A percentile compares a stretch with the other conserved stretches of the same genome.
These are phyloP conservation scores for Pangasianodon hypophthalmus DNA, from an alignment of 2,113 vertebrate species.

Conservation along the genomic window DNA sequence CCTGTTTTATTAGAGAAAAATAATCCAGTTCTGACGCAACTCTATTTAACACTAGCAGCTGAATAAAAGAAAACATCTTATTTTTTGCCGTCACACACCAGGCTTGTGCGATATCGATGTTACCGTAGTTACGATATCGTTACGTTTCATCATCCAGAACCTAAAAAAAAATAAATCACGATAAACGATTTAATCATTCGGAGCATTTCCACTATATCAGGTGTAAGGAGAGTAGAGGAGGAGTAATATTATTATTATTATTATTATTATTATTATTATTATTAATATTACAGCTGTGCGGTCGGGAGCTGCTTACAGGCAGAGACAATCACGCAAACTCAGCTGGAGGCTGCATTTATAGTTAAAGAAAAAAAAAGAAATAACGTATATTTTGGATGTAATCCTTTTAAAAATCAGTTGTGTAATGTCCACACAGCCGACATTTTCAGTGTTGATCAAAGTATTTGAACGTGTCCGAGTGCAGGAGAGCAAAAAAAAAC, in stretches of 20 bases:
- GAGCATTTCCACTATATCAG: neutral
- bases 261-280: too few species aligned
- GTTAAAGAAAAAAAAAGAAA: neutral
- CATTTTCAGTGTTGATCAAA: neutral
- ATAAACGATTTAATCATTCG: neutral
- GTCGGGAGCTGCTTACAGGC: neutral
- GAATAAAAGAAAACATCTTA: neutral
- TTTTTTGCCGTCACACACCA: neutral
- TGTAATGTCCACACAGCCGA: too few species aligned
- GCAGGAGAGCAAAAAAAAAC: neutral
- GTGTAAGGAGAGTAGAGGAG: neutral
- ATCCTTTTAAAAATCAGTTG: neutral
- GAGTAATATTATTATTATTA: too few species aligned
- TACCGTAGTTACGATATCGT: neutral
- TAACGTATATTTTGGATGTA: neutral
- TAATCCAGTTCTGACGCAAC: neutral
- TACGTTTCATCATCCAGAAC: neutral
- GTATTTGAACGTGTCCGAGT: neutral
- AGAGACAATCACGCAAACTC: neutral
- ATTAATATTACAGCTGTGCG: neutral
- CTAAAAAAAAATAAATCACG: neutral
- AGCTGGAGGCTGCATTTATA: neutral
- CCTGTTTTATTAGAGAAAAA: slow-evolving; percentile 8
- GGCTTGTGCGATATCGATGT: neutral
- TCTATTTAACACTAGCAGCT: neutral